A percentile compares a stretch with the other conserved stretches of the same genome.
Conservation (phyloP, 2,113 vertebrate species). For the Thalassoma bifasciatum region DNA sequence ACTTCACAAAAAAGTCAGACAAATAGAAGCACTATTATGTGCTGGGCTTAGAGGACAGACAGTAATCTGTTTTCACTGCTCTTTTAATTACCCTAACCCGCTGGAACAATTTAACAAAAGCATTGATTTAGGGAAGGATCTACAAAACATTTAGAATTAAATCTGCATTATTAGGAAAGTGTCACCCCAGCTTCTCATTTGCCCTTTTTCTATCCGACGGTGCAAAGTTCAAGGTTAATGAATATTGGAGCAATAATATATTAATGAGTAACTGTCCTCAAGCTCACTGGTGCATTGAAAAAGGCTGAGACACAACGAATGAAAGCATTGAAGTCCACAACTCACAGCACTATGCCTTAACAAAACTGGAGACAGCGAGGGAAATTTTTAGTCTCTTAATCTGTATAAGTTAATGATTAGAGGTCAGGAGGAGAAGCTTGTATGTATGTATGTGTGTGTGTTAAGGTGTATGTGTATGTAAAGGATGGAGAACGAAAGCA, state of each 20-base stretch:
- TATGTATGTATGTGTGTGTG: constrained; percentile 15
- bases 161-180: constrained; percentile 11
- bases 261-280: constrained; percentile 76
- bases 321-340: constrained; percentile 32
- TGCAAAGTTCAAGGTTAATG: constrained; percentile 75
- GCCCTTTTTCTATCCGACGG: constrained; percentile 2
- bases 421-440: constrained; percentile 27
- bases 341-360: constrained; percentile 12
- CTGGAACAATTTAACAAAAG: constrained; percentile 20
- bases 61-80: background rate
- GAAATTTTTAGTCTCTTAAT: constrained; percentile 59
- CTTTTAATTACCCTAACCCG: background rate
- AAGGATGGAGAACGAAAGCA: constrained; percentile 7
- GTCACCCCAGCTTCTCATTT: constrained; percentile 3
- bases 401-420: constrained; percentile 63
- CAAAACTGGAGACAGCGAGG: constrained; percentile 28
- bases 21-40: constrained; percentile 11
- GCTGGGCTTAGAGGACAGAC: constrained; percentile 32
- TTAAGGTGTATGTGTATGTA: constrained; percentile 11
- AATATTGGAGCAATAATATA: constrained; percentile 55
- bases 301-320: constrained; percentile 16
- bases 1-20: constrained; percentile 3
- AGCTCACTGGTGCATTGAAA: constrained; percentile 46
- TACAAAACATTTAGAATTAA: constrained; percentile 15
- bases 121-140: constrained; percentile 1